Evolutionary conservation across 2,797 vertebrate species (phyloP).

Genomic region (Hypotaenidia philippensis): DNA sequence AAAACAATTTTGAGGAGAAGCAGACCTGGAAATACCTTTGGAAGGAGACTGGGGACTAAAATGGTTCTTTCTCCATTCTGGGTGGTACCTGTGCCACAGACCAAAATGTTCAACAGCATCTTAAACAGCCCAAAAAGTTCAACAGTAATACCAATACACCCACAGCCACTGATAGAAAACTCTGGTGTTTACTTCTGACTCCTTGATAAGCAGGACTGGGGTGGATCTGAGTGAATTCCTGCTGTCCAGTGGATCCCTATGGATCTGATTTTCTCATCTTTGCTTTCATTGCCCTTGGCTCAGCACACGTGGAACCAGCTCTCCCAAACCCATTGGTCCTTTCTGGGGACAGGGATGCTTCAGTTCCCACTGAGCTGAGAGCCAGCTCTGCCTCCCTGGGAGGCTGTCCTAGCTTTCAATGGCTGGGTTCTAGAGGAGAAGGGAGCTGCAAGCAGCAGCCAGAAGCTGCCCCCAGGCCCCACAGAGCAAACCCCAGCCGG

Average conservation of each 20-base stretch:
- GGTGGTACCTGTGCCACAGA: fast-evolving
- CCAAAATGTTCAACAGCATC: fast-evolving
- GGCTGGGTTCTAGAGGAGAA: too few species aligned
- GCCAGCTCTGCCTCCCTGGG: too few species aligned
- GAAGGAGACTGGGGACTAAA: not conserved
- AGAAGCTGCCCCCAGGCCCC: too few species aligned
- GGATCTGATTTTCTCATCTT: not conserved
- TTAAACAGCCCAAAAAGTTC: not conserved
- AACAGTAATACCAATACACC: not conserved
- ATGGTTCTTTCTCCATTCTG: fast-evolving
- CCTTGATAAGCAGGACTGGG: not conserved
- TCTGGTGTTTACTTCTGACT: not conserved
- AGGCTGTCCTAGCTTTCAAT: too few species aligned
- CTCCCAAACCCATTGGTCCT: fast-evolving
- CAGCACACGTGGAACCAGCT: fast-evolving
- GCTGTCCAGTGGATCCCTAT: not conserved
- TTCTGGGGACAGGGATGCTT: not conserved
- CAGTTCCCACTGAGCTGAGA: not conserved
- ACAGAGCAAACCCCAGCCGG: too few species aligned
- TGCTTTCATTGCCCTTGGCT: not conserved
- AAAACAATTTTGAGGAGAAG: not conserved
- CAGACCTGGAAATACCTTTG: not conserved
- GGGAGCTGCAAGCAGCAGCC: too few species aligned
- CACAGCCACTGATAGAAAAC: not conserved
- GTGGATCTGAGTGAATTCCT: not conserved